phyloP scores from a whole-genome alignment of 2,797 vertebrate genomes.

The Helostoma temminkii region DNA sequence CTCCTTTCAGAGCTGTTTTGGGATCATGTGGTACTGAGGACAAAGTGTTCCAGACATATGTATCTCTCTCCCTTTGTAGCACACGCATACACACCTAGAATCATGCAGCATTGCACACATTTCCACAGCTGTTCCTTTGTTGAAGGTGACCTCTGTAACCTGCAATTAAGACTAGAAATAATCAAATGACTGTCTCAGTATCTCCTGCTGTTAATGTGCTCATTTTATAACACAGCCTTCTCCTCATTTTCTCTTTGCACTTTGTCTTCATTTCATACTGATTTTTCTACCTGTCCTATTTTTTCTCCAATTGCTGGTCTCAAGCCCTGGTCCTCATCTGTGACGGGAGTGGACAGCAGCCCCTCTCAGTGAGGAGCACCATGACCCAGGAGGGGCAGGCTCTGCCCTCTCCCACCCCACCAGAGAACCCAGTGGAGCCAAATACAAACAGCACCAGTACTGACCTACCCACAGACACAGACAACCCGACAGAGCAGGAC shows the following conservation, averaged over 20 bases:
- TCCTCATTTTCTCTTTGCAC: neutral
- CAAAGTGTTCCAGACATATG: slow-evolving; percentile 50
- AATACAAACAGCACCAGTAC: slow-evolving; percentile 1
- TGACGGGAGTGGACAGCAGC: slow-evolving; percentile 47
- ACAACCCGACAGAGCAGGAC: slow-evolving; percentile 50
- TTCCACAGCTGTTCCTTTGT: slow-evolving; percentile 36
- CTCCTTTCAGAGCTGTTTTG: slow-evolving; percentile 58
- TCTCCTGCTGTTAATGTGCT: slow-evolving; percentile 7
- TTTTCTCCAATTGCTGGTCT: slow-evolving; percentile 35
- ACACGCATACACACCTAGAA: slow-evolving; percentile 19
- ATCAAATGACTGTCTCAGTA: slow-evolving; percentile 26
- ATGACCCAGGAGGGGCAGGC: slow-evolving; percentile 88
- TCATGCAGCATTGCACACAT: slow-evolving; percentile 1
- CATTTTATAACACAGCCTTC: slow-evolving; percentile 13
- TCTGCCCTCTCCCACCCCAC: slow-evolving; percentile 78
- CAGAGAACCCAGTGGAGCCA: slow-evolving; percentile 67
- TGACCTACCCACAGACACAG: slow-evolving; percentile 35
- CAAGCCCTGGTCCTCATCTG: slow-evolving; percentile 42
- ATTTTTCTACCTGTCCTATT: slow-evolving; percentile 18
- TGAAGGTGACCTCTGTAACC: slow-evolving; percentile 55
- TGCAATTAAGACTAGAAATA: slow-evolving; percentile 43
- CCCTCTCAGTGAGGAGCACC: slow-evolving; percentile 67
- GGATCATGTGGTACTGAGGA: slow-evolving; percentile 69
- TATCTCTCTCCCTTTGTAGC: neutral
- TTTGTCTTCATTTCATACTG: slow-evolving; percentile 29